A percentile compares a stretch with the other conserved stretches of the same genome.
Evolutionary conservation across 2,113 vertebrate species (phyloP).

Genomic region (Hippocampus guttulatus): DNA sequence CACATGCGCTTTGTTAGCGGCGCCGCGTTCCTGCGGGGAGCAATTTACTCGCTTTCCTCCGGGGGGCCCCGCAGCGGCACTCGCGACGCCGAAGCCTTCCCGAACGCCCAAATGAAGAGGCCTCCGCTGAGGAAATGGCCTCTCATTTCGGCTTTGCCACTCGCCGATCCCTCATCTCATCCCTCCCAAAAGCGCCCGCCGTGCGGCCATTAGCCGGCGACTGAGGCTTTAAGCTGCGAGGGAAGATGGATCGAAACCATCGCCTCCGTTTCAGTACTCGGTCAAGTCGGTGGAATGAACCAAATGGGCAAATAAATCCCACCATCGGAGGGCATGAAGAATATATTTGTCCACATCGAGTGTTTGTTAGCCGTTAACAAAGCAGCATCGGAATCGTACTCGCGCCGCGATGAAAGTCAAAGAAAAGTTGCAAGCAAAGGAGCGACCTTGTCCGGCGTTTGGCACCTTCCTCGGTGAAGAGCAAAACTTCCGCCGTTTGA

Average conservation of each 20-base stretch:
- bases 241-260: conserved; percentile 60
- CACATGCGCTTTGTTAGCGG: conserved; percentile 38
- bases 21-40: conserved; percentile 43
- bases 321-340: background rate
- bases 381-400: background rate
- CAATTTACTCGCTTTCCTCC: conserved; percentile 61
- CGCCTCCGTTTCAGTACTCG: background rate
- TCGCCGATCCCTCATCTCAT: conserved; percentile 65
- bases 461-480: conserved; percentile 15
- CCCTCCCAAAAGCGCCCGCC: conserved; percentile 54
- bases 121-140: conserved; percentile 63
- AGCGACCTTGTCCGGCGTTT: conserved; percentile 22
- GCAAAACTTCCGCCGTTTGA: conserved; percentile 8
- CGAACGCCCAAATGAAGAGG: conserved; percentile 56
- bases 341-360: background rate
- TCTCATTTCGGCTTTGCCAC: conserved; percentile 60
- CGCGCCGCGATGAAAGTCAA: background rate
- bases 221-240: conserved; percentile 60
- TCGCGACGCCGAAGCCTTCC: conserved; percentile 25
- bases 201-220: conserved; percentile 54
- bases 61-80: conserved; percentile 20
- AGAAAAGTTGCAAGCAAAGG: background rate
- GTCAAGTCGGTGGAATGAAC: background rate
- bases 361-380: background rate
- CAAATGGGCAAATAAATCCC: background rate